These are phyloP conservation scores for Auanema freiburgensis DNA, from an alignment of 2,888 invertebrate genomes.

Conservation along the genomic window DNA sequence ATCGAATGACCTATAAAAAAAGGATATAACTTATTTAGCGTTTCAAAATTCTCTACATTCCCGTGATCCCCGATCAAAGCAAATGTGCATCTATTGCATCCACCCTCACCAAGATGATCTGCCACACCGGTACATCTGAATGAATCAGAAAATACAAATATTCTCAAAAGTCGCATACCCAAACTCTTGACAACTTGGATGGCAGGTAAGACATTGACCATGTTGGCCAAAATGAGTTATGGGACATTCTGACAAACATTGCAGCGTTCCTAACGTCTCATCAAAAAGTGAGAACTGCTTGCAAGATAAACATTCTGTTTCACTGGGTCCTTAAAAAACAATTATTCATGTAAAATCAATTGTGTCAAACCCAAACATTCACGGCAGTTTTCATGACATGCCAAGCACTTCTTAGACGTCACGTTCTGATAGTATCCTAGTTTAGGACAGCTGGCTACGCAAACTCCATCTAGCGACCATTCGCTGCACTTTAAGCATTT, in stretches of 20 bases:
- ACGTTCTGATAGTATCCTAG: too few species aligned
- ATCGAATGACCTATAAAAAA: conserved; percentile 15
- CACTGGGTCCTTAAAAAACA: conserved; percentile 10
- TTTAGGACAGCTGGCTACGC: conserved; percentile 9
- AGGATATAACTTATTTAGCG: background rate
- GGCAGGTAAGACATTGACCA: conserved; percentile 20
- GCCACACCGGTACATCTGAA: conserved; percentile 84
- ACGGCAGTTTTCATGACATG: too few species aligned
- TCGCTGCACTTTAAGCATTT: conserved; percentile 12
- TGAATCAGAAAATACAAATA: background rate
- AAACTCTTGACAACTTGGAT: conserved; percentile 22
- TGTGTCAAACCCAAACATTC: too few species aligned
- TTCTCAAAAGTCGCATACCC: conserved; percentile 10
- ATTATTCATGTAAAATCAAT: too few species aligned
- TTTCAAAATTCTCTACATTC: background rate
- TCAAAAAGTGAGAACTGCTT: background rate
- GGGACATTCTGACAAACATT: conserved; percentile 11
- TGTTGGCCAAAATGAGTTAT: conserved; percentile 8
- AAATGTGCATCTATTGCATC: conserved; percentile 87
- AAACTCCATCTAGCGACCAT: conserved; percentile 14
- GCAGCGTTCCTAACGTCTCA: background rate
- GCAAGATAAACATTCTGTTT: conserved; percentile 14
- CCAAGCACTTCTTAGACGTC: too few species aligned
- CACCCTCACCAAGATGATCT: conserved; percentile 79
- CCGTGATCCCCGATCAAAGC: conserved; percentile 78